Percentiles rank a stretch among this genome's conserved stretches.
These are phyloP conservation scores for Ceratoteleas bidentatus DNA, from an alignment of 1,140 invertebrate genomes.

Conservation along the genomic window DNA sequence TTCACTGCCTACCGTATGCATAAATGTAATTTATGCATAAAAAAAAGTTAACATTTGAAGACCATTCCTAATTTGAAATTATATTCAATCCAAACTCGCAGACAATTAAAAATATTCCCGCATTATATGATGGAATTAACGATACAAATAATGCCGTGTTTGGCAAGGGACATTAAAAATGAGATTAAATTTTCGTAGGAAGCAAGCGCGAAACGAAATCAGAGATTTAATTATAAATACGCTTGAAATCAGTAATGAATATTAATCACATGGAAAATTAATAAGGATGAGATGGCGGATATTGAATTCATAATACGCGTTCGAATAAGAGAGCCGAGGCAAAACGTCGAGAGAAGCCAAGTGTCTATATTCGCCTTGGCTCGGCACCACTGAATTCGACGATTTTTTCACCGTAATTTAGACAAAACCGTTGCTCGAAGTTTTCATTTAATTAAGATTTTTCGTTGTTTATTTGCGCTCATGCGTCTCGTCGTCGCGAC, in stretches of 20 bases:
- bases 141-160: background rate
- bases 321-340: no score
- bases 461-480: slow-evolving; percentile 4
- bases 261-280: slow-evolving; percentile 9
- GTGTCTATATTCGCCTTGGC: no score
- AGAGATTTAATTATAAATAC: slow-evolving; percentile 5
- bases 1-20: no score
- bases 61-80: no score
- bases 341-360: no score
- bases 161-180: background rate
- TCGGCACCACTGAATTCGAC: no score
- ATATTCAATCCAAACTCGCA: no score
- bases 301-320: slow-evolving; percentile 12
- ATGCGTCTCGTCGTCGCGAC: background rate
- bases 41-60: no score
- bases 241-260: slow-evolving; percentile 4
- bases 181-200: background rate
- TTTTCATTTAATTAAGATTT: slow-evolving; percentile 2
- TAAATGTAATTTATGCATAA: no score
- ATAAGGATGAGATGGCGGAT: background rate
- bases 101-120: no score
- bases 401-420: background rate
- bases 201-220: slow-evolving; percentile 3
- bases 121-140: no score
- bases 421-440: background rate